Base-by-base conservation (phyloP, 2,113 vertebrate species). In the Pedionomus torquatus region DNA sequence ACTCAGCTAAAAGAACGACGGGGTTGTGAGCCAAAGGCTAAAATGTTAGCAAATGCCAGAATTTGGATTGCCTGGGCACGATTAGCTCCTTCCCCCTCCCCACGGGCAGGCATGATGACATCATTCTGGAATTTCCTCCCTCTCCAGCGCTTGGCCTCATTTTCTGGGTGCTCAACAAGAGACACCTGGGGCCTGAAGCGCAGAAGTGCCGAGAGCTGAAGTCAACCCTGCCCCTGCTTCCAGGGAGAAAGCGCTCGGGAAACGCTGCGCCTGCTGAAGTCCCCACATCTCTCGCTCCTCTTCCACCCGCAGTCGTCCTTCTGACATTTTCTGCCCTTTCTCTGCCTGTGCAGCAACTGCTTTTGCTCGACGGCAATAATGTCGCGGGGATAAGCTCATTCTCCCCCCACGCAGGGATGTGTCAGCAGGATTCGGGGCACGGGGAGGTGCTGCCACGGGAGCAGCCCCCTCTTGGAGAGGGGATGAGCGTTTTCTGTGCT, bases 121-220 rank as follows among this genome's bases (percentile, higher is more conserved):
- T 95, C 85, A 96, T 90, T 86, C 76, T 96, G 97, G 97, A 97
- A 97, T 96, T 96, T 97, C 95, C 95, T 96, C 92, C 60, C 30
- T 95, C 86, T 88, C 63, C 71, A 96, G 83, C 30, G 68, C 64
- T 91, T 97, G 79, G 87, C 93, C 90, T 94, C 71, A 78, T 94
- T 94, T 96, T 96, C 92, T 94, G 94, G 95, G 85, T 94, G 95
- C 85, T 92, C 93, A 91, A 65, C 81, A 94, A 91, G 75, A 93
- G 90, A 95, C 90, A 96, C 90, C 88, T 94, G 93, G 83, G 85
- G 82, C 64, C 75, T 87, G 68, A 95, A 92, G 89, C 5, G 13
- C 66, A 90, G 75, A 87, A 94, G 28, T 57, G 75, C 65, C 87
- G 71, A 90, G 90, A 80, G 60, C 79, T 86, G 82, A 86, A 93